phyloP scores from a whole-genome alignment of 2,797 vertebrate genomes.

The Danionella dracula region DNA sequence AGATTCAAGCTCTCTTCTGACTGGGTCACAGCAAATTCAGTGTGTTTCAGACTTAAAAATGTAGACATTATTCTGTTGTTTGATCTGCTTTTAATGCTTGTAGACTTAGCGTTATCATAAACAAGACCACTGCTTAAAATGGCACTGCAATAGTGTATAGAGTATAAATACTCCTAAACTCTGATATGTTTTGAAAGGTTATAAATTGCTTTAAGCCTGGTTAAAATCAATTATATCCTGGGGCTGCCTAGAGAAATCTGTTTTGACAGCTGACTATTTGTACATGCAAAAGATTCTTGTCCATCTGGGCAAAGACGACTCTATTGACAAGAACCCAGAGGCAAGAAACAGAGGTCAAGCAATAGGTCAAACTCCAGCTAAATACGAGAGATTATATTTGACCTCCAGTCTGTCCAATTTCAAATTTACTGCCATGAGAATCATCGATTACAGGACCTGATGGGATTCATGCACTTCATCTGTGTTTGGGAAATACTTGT shows the following conservation, averaged over 20 bases:
- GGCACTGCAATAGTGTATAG: too few species aligned
- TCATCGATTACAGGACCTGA: neutral
- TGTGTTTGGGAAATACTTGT: too few species aligned
- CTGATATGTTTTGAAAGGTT: neutral
- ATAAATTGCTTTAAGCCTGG: constrained; percentile 17
- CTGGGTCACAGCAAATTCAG: too few species aligned
- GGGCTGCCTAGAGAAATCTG: constrained; percentile 30
- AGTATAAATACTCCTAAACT: neutral
- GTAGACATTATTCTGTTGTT: too few species aligned
- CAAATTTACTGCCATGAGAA: neutral
- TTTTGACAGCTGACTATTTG: constrained; percentile 44
- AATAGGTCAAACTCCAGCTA: constrained; percentile 19
- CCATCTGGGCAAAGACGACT: constrained; percentile 32
- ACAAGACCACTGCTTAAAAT: too few species aligned
- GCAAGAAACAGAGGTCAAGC: constrained; percentile 33
- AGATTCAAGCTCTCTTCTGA: too few species aligned
- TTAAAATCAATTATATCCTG: constrained; percentile 37
- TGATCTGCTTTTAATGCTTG: too few species aligned
- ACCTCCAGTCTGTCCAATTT: constrained; percentile 15
- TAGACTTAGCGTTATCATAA: too few species aligned
- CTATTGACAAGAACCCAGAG: constrained; percentile 31
- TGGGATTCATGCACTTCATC: neutral
- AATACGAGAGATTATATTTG: constrained; percentile 27
- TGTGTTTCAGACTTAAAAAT: too few species aligned
- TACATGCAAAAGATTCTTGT: constrained; percentile 33